Base-by-base conservation (phyloP, 2,113 vertebrate species). In the Rhombomys opimus region DNA sequence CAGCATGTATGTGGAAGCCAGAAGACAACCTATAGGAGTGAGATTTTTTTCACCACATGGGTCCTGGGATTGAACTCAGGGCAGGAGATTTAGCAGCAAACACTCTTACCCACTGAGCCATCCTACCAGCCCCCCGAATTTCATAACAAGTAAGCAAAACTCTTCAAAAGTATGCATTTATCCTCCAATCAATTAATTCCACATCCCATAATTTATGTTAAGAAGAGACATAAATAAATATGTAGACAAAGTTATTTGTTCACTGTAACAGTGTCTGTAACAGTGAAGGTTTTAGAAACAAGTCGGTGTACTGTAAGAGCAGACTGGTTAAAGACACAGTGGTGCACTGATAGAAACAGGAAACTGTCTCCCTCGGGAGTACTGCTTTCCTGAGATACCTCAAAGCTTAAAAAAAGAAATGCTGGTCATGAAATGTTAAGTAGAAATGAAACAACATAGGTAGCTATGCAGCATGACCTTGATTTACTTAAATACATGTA, bases 181-280 rank as follows among this genome's bases (percentile, higher is more conserved):
- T 22, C 41, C 63, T 90, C 90, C 82, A 90, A 38, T 17, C 38
- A 68, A 54, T 90, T 73, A 32, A 91, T 68, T 85, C 52, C 1
- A 14, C 35, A 63, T 81, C 93, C 91, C 78, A 87, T 84, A 67
- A 87, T 70, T 57, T 94, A 95, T 88, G 59, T 50, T 54, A 63
- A 91, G n/a, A 46, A 85, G 23, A 92, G 20, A 41, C 59, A 23
- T 59, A 72, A 84, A 65, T 70, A 20, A 73, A 41, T 38, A 77
- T 57, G 57, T n/a, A 22, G 22, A 82, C 13, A 59, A 15, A 54
- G 3, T 67, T 75, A 94, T 30, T 84, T 20, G 46, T 70, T 67
- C 57, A 57, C 15, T 57, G 57, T 57, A 46, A 8, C 2, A 52
- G 20, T 76, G 18, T 20, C 35, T 63, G 18, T 32, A 91, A 86